Percentiles rank a stretch among this genome's conserved stretches.
Conservation (phyloP, 2,888 invertebrate species). For the Drosophila recens region DNA sequence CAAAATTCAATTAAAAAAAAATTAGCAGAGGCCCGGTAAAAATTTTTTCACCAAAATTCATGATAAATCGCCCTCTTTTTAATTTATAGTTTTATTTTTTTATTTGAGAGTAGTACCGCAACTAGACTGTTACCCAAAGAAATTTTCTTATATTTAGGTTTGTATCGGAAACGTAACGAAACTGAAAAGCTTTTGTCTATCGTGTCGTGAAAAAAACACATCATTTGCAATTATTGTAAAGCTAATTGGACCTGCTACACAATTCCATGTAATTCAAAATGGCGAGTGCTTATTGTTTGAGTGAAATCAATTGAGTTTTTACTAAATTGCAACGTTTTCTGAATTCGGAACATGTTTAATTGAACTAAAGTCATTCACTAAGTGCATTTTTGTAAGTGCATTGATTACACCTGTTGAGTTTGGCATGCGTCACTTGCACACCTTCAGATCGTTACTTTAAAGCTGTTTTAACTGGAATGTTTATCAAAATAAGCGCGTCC, state of each 20-base stretch:
- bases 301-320: neutral
- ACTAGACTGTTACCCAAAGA: too few relatives aligned
- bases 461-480: slow-evolving; percentile 12
- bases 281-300: neutral
- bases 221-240: neutral
- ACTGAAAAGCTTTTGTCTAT: neutral
- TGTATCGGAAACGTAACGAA: neutral
- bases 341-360: neutral
- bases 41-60: too few relatives aligned
- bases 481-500: slow-evolving; percentile 2
- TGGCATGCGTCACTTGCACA: slow-evolving; percentile 6
- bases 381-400: neutral
- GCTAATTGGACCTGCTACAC: neutral
- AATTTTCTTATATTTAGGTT: neutral
- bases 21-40: too few relatives aligned
- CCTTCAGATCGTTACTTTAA: slow-evolving; percentile 5
- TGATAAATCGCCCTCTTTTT: too few relatives aligned
- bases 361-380: neutral
- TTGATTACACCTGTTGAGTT: slow-evolving; percentile 21
- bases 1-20: too few relatives aligned
- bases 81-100: too few relatives aligned
- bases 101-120: too few relatives aligned
- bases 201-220: neutral
- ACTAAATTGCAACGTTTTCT: neutral
- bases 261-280: neutral